Evolutionary conservation across 2,113 vertebrate species (phyloP), one percentile per base, ranked within the genome.

Genomic region (Spheniscus mendiculus): DNA sequence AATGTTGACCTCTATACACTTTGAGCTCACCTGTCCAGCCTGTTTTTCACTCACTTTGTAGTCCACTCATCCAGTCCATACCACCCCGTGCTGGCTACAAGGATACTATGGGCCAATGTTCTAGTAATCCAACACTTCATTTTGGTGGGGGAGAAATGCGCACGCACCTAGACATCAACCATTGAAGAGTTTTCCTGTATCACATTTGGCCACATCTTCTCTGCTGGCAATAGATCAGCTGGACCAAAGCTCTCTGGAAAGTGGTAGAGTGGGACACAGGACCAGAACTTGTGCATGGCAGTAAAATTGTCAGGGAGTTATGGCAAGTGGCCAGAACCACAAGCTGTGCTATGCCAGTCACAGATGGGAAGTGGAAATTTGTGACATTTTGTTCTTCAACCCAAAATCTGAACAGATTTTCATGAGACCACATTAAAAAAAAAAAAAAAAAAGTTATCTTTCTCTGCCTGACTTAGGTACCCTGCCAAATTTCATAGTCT

Each of bases 281-380:
- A 66, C 85, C 85, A 83, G 74, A 58, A 90, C 58, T 83, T 55
- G 67, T 20, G 83, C 67, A 80, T 13, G 40, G 82, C 79, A 93
- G 63, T 90, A 90, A 96, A 95, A 92, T 45, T 83, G 66, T 86
- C 78, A 92, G 58, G 50, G 58, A 93, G 36, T 38, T 72, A 49
- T 80, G 92, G 92, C 95, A 86, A 69, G 29, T 32, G 38, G 82
- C 96, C 96, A 97, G 88, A 93, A 80, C 25, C 42, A 40, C 93
- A 93, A 91, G 82, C 85, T 95, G 74, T 16, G 32, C 88, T 93
- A 6, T 93, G 85, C 87, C 84, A 95, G 84, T 73, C 88, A 89
- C 92, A 94, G 90, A 97, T 96, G 88, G 83, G 83, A 92, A 86
- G 80, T 89, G 63, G 82, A 92, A 86, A 92, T 95, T 36, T 79